phyloP scores from a whole-genome alignment of 2,888 invertebrate genomes.

The Nephrotoma appendiculata region DNA sequence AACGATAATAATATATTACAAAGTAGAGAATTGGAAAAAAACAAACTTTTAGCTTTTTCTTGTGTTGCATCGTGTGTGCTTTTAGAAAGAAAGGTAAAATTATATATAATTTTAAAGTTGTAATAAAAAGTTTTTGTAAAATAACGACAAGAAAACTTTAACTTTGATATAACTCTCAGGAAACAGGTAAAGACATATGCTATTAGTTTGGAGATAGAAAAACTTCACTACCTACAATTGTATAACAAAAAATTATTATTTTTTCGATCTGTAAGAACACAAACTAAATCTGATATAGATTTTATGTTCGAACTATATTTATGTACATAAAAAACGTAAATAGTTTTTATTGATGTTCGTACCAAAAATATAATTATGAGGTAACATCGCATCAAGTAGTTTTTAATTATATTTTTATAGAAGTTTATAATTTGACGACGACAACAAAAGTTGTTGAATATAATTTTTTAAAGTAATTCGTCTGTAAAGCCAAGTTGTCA shows the following conservation, averaged over 20 bases:
- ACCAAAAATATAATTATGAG: too few relatives aligned
- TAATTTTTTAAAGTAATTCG: too few relatives aligned
- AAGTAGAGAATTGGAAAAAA: neutral
- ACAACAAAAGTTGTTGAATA: too few relatives aligned
- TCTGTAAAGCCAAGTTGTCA: neutral
- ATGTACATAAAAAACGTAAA: too few relatives aligned
- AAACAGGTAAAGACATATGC: neutral
- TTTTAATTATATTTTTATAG: too few relatives aligned
- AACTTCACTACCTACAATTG: neutral
- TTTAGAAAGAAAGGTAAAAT: neutral
- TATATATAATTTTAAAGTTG: neutral
- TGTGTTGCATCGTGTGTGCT: neutral
- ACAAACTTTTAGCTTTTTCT: neutral
- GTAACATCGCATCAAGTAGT: too few relatives aligned
- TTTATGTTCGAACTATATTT: neutral
- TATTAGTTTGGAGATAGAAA: neutral
- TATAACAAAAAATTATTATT: neutral
- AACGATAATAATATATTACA: neutral
- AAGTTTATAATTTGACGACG: too few relatives aligned
- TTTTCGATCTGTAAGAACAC: neutral
- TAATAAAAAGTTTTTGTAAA: neutral
- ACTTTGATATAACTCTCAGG: neutral
- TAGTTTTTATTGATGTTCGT: too few relatives aligned
- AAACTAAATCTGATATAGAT: neutral
- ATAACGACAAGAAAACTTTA: neutral